phyloP scores from a whole-genome alignment of 2,797 vertebrate species.

The Gouania willdenowi region DNA sequence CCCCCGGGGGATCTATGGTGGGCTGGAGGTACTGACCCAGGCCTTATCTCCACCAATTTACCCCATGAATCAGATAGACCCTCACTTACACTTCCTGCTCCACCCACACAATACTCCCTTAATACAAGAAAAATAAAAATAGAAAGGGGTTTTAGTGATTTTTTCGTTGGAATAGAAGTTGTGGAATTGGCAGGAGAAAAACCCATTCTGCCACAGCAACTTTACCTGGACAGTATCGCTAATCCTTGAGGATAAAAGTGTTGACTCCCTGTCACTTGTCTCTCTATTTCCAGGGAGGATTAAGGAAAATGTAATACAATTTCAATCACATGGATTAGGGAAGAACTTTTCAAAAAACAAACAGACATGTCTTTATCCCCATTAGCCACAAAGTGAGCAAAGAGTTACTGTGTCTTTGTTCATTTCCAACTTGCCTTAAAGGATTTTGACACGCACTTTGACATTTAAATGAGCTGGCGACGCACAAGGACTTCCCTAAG shows the following conservation, averaged over 20 bases:
- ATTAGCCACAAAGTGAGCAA: slow-evolving; percentile 12
- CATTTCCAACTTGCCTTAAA: slow-evolving; percentile 6
- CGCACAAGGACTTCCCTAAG: neutral
- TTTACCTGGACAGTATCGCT: slow-evolving; percentile 41
- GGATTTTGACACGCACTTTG: slow-evolving; percentile 4
- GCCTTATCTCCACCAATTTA: slow-evolving; percentile 80
- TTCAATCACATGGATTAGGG: slow-evolving; percentile 55
- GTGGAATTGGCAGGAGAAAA: slow-evolving; percentile 23
- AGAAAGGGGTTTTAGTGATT: slow-evolving; percentile 56
- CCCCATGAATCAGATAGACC: slow-evolving; percentile 65
- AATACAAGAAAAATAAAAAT: slow-evolving; percentile 56
- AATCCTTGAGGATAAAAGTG: slow-evolving; percentile 36
- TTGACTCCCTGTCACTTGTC: slow-evolving; percentile 56
- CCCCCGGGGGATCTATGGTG: slow-evolving; percentile 73
- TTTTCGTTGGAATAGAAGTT: slow-evolving; percentile 42
- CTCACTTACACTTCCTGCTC: slow-evolving; percentile 57
- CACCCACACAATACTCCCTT: slow-evolving; percentile 54
- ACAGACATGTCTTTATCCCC: slow-evolving; percentile 16
- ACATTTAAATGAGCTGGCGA: slow-evolving; percentile 25
- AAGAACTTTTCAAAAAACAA: slow-evolving; percentile 44
- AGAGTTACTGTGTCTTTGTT: slow-evolving; percentile 27
- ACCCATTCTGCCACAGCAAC: slow-evolving; percentile 32
- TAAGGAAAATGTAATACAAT: slow-evolving; percentile 47
- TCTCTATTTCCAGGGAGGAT: slow-evolving; percentile 53
- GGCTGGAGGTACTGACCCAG: slow-evolving; percentile 72